Evolutionary conservation across 2,888 invertebrate genomes (phyloP), one percentile per base, ranked within the genome.

Genomic region (Alviniconcha strummeri): DNA sequence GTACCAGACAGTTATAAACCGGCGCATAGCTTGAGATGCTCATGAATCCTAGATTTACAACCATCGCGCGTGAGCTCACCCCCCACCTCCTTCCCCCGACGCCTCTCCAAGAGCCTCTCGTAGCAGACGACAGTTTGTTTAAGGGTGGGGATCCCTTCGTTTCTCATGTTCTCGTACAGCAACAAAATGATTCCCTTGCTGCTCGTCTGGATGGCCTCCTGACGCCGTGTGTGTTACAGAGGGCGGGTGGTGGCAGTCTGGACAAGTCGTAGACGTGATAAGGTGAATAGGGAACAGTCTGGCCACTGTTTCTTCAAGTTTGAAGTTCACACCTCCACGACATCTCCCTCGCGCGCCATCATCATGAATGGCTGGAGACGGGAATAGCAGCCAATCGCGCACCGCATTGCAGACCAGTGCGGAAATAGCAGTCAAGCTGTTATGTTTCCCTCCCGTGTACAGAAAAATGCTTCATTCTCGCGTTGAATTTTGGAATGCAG

Each of bases 341-440:
- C 54, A 72, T 52, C 76, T 82, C 52, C 77, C 77, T 82, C 82
- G 82, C 82, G 82, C 67, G 77, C 77, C 81, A 77, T 76, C 77
- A 82, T 77, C 82, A 82, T 82, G 82, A 82, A 82, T 82, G 82
- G 82, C 19, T 82, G 67, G 64, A n/a, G 76, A 67, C 82, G 77
- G 77, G 77, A 82, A 82, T 82, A 82, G 82, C 82, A 77, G 69
- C 82, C 82, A 82, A 82, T 82, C 82, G 52, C 82, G 36, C 64
- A 17, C 64, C 75, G 67, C 75, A 75, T 74, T 81, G 64, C 81
- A 81, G 72, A 75, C 56, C 81, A 75, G 75, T 75, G 57, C 75
- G 75, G 74, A 81, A 75, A 74, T 74, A 81, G 81, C 75, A 19
- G 55, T n/a, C 64, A 13, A 19, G 81, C 81, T 82, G 77, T 77